Evolutionary conservation across 1,140 invertebrate genomes (phyloP), one percentile per base, ranked within the genome.

Genomic region (Sitophilus oryzae): DNA sequence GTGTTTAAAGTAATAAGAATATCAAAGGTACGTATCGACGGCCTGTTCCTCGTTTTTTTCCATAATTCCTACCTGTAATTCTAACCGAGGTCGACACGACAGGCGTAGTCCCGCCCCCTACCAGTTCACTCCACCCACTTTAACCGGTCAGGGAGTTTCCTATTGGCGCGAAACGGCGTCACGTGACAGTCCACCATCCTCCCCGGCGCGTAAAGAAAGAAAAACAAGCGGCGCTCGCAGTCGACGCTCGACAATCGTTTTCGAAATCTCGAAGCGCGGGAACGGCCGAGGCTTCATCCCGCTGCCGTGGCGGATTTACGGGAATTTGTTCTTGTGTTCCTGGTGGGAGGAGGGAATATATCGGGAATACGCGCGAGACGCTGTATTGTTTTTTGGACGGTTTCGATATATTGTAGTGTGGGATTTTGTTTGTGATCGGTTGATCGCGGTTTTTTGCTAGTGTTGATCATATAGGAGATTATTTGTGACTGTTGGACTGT

Each of bases 181-280:
- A 72, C 70, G 69, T 72, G 70, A 72, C 67, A 60, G 56, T 57
- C 69, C 65, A 64, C 67, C 66, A 64, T 66, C 70, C 66, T 68
- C 69, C 65, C 69, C 64, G 63, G 65, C 25, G 25, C 61, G 59
- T 66, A 70, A 70, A 69, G 69, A 70, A 72, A 70, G 68, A 70
- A 71, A 72, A 71, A 70, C 70, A 72, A 72, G 66, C 64, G 56
- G 63, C 65, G 60, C 66, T 66, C 67, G 68, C 68, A 70, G 67
- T 70, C 67, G 69, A 67, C 67, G 25, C 66, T 66, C 66, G 69
- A 70, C 68, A 70, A 70, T 66, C 67, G 67, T 66, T 69, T 68
- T 62, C 64, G 66, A 67, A 68, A 70, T 69, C 66, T 66, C 60
- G 63, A 41, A 56, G 53, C 53, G 45, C 53, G 46, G 45, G 52